Conservation (phyloP, 2,888 invertebrate species). For the Trimorus sp. region DNA sequence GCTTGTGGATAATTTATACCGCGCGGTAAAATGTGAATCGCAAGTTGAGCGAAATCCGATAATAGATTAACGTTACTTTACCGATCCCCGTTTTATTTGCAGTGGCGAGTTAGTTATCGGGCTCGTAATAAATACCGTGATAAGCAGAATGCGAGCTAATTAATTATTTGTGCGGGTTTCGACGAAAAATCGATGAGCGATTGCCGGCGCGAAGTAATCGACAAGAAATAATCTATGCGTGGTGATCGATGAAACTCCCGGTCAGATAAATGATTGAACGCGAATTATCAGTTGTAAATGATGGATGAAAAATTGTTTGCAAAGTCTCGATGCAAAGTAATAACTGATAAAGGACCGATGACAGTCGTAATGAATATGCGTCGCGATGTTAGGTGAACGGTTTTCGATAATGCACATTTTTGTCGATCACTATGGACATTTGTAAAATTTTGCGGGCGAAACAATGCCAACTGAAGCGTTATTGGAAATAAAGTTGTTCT, state of each 20-base stretch:
- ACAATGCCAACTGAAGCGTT: too few relatives aligned
- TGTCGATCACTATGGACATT: too few relatives aligned
- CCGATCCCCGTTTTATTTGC: slow-evolving; percentile 54
- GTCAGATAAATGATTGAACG: too few relatives aligned
- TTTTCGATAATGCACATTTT: too few relatives aligned
- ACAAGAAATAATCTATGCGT: not conserved
- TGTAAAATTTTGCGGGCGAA: too few relatives aligned
- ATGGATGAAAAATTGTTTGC: too few relatives aligned
- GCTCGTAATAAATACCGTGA: slow-evolving; percentile 57
- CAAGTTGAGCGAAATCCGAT: slow-evolving; percentile 64
- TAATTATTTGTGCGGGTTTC: slow-evolving; percentile 37
- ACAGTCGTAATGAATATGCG: too few relatives aligned
- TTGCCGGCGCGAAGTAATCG: slow-evolving; percentile 2
- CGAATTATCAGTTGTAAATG: too few relatives aligned
- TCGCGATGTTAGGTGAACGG: too few relatives aligned
- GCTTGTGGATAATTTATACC: slow-evolving; percentile 56
- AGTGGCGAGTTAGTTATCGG: slow-evolving; percentile 55
- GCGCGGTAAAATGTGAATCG: slow-evolving; percentile 57
- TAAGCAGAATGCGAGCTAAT: slow-evolving; percentile 59
- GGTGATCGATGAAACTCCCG: not conserved
- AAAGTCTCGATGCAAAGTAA: too few relatives aligned
- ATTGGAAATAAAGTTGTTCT: too few relatives aligned
- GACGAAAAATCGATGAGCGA: slow-evolving; percentile 19
- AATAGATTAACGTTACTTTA: slow-evolving; percentile 63
- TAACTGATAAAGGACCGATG: too few relatives aligned